Evolutionary conservation across 2,888 invertebrate genomes (phyloP).

Genomic region (Subacronicta megacephala): DNA sequence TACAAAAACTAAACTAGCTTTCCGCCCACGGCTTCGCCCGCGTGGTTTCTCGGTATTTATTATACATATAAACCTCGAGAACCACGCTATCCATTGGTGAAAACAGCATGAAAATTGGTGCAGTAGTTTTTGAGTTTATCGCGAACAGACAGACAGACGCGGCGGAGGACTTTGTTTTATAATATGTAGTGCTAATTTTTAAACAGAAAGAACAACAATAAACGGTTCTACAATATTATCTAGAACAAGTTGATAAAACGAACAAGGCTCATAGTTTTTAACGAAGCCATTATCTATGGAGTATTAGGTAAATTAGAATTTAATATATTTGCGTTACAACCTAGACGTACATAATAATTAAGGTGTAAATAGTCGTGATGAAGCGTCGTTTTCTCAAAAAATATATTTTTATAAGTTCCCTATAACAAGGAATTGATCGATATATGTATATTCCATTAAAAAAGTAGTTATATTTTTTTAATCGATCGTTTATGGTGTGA

Average conservation of each 20-base stretch:
- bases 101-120: no score
- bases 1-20: no score
- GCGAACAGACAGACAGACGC: no score
- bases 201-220: constrained; percentile 20
- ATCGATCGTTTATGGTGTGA: constrained; percentile 55
- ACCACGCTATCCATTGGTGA: no score
- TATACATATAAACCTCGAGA: no score
- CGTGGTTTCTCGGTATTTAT: no score
- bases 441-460: constrained; percentile 64
- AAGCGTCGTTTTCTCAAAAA: constrained; percentile 42
- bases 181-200: no score
- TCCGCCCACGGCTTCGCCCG: no score
- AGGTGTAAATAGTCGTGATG: constrained; percentile 55
- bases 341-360: constrained; percentile 58
- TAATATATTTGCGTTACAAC: constrained; percentile 56
- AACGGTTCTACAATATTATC: constrained; percentile 22
- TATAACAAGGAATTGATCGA: constrained; percentile 68
- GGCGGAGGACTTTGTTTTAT: no score
- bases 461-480: constrained; percentile 56
- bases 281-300: constrained; percentile 48
- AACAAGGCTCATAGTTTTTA: constrained; percentile 51
- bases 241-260: constrained; percentile 54
- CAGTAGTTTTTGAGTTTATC: no score
- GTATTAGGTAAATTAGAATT: constrained; percentile 56
- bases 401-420: constrained; percentile 56